phyloP scores from a whole-genome alignment of 2,797 vertebrate genomes.

The Glossophaga mutica region DNA sequence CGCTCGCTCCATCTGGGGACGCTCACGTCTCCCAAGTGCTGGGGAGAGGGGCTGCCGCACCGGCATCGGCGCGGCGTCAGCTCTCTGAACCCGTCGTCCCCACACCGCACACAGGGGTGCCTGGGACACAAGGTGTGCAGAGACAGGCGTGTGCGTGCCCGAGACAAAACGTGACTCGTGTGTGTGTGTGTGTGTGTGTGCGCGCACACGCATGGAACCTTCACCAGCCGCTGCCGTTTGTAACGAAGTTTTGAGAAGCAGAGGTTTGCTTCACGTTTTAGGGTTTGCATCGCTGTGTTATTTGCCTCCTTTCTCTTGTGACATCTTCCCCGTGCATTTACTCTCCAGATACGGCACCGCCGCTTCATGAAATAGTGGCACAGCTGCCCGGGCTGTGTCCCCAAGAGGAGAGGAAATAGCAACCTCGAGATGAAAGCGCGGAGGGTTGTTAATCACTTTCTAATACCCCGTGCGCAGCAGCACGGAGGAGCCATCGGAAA shows the following conservation, averaged over 20 bases:
- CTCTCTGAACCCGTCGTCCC: not conserved
- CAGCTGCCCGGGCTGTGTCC: constrained; percentile 74
- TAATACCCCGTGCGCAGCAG: constrained; percentile 59
- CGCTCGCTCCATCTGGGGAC: not conserved
- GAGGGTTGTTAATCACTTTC: constrained; percentile 70
- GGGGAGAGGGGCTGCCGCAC: not conserved
- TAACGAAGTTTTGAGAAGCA: constrained; percentile 14
- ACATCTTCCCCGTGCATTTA: constrained; percentile 36
- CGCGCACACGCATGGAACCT: no score
- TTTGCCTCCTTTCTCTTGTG: not conserved
- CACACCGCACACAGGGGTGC: not conserved
- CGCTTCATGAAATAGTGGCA: constrained; percentile 62
- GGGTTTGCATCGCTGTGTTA: not conserved
- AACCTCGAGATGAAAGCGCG: constrained; percentile 66
- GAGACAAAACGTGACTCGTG: rapidly evolving
- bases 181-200: no score
- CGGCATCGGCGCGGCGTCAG: not conserved
- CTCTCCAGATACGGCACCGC: constrained; percentile 54
- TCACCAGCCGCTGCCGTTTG: constrained; percentile 48
- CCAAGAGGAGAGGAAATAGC: constrained; percentile 65
- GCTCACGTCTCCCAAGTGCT: no score
- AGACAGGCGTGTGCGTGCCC: no score
- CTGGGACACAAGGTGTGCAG: not conserved
- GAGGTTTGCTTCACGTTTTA: not conserved
- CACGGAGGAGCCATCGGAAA: constrained; percentile 63